phyloP scores from a whole-genome alignment of 2,113 vertebrate genomes.

The Perca fluviatilis region DNA sequence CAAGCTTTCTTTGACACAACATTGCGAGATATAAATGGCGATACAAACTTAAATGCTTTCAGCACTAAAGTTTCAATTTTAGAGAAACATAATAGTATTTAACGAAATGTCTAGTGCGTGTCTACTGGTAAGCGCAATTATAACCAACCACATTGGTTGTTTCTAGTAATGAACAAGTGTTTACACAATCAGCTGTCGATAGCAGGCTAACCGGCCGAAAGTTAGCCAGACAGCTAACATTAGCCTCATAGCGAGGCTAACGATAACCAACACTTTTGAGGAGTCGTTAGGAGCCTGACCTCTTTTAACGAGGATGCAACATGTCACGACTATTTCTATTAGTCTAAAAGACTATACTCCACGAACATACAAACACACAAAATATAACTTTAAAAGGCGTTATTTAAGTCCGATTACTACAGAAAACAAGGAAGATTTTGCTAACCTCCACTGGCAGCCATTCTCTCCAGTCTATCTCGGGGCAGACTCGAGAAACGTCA shows the following conservation, averaged over 20 bases:
- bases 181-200: slow-evolving; percentile 81
- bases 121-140: background rate
- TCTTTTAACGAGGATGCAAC: slow-evolving; percentile 17
- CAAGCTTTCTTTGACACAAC: slow-evolving; percentile 65
- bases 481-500: slow-evolving; percentile 82
- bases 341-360: background rate
- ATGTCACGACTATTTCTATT: slow-evolving; percentile 30
- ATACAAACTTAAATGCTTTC: slow-evolving; percentile 31
- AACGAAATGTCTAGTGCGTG: rapidly evolving
- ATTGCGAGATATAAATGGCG: slow-evolving; percentile 51
- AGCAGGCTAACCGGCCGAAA: slow-evolving; percentile 76
- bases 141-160: slow-evolving; percentile 27
- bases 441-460: slow-evolving; percentile 99
- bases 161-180: slow-evolving; percentile 74
- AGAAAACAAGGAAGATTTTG: slow-evolving; percentile 79
- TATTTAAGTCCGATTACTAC: slow-evolving; percentile 45
- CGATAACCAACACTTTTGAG: slow-evolving; percentile 70
- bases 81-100: background rate
- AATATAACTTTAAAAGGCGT: slow-evolving; percentile 52
- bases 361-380: background rate
- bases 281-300: slow-evolving; percentile 55
- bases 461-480: slow-evolving; percentile 89
- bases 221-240: slow-evolving; percentile 73
- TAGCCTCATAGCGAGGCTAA: slow-evolving; percentile 64
- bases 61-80: background rate